Conservation (phyloP, 1,140 invertebrate genomes). For the Cecropterus lyciades region DNA sequence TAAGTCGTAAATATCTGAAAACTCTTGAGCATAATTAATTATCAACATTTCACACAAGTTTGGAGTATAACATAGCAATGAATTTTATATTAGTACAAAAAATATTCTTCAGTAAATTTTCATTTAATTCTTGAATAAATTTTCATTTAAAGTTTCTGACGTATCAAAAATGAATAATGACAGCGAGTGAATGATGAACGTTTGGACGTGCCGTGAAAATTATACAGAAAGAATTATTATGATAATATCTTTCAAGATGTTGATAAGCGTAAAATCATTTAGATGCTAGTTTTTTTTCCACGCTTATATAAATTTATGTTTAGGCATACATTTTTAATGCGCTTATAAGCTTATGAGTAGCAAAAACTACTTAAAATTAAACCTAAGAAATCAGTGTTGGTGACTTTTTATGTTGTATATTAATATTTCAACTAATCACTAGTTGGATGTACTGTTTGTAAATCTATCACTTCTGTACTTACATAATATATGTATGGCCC, state of each 20-base stretch:
- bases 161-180: conserved; percentile 23
- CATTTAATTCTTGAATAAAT: not conserved
- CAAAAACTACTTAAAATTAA: too few species aligned
- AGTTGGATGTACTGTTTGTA: too few species aligned
- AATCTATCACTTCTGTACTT: too few species aligned
- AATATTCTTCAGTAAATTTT: conserved; percentile 1
- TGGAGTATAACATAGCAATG: not conserved
- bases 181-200: conserved; percentile 14
- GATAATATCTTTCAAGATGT: not conserved
- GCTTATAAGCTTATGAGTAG: too few species aligned
- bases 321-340: too few species aligned
- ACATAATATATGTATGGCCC: too few species aligned
- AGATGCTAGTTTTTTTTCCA: not conserved
- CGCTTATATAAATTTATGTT: not conserved
- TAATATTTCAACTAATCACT: too few species aligned
- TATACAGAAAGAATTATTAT: not conserved
- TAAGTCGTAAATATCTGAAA: too few species aligned
- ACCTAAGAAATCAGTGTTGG: too few species aligned
- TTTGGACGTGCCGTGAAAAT: conserved; percentile 10
- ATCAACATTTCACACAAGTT: not conserved
- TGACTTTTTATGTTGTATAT: too few species aligned
- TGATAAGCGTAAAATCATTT: not conserved
- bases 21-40: too few species aligned
- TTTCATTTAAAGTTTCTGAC: conserved; percentile 19
- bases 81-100: not conserved